Conservation (phyloP, 1,140 invertebrate species). For the Bathynomus jamesi region DNA sequence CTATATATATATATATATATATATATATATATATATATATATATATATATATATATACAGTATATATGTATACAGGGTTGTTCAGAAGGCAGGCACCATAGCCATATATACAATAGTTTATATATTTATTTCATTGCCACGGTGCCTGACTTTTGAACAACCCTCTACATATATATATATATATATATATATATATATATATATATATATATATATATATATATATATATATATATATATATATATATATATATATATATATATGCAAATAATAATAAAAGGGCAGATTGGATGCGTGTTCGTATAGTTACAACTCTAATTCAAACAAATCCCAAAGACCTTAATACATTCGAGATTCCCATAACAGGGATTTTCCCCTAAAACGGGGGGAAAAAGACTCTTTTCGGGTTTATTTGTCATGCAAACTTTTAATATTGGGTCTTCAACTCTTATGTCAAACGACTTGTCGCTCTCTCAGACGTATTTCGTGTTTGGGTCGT, state of each 20-base stretch:
- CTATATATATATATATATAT: no score
- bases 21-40: no score
- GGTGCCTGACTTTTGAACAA: neutral
- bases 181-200: neutral
- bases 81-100: no score
- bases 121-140: neutral
- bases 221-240: slow-evolving; percentile 3
- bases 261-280: neutral
- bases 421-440: neutral
- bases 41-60: no score
- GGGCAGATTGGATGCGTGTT: neutral
- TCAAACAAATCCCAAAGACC: neutral
- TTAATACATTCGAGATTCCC: no score
- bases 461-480: neutral
- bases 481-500: neutral
- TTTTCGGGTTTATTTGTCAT: neutral
- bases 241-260: neutral
- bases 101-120: no score
- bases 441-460: neutral
- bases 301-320: neutral
- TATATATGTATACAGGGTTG: no score
- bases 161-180: neutral
- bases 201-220: slow-evolving; percentile 1
- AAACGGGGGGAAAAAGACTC: no score
- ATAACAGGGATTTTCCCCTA: no score